Conservation (phyloP, 1,140 invertebrate genomes). For the Cepaea nemoralis region DNA sequence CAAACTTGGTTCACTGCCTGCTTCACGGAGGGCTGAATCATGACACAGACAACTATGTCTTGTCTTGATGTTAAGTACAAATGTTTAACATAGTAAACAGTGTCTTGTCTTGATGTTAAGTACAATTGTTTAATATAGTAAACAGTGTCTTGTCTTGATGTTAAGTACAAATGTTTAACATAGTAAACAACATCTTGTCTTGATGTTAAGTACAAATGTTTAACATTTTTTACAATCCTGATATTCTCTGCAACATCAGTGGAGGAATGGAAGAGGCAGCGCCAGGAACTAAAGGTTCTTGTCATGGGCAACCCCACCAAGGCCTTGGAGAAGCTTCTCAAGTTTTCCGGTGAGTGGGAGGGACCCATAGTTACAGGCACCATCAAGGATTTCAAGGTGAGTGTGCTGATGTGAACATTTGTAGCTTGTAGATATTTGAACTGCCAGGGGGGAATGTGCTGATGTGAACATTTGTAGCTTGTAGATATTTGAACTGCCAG, state of each 20-base stretch:
- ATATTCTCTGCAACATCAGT: neutral
- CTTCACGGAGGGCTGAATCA: too few relatives aligned
- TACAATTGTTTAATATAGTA: too few relatives aligned
- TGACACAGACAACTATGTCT: too few relatives aligned
- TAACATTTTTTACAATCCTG: neutral
- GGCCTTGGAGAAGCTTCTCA: conserved; percentile 1
- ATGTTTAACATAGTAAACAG: too few relatives aligned
- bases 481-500: neutral
- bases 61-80: too few relatives aligned
- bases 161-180: too few relatives aligned
- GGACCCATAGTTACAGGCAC: conserved; percentile 26
- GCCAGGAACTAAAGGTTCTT: neutral
- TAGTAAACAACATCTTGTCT: too few relatives aligned
- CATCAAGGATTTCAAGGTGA: conserved; percentile 37
- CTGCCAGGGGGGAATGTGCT: neutral
- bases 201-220: too few relatives aligned
- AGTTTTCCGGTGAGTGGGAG: neutral
- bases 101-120: too few relatives aligned
- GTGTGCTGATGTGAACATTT: neutral
- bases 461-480: neutral
- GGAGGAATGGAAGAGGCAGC: neutral
- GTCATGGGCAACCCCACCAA: neutral
- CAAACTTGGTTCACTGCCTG: too few relatives aligned
- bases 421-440: neutral
- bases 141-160: too few relatives aligned